Conservation (phyloP, 2,888 invertebrate genomes). For the Leptarthrus brevirostris region DNA sequence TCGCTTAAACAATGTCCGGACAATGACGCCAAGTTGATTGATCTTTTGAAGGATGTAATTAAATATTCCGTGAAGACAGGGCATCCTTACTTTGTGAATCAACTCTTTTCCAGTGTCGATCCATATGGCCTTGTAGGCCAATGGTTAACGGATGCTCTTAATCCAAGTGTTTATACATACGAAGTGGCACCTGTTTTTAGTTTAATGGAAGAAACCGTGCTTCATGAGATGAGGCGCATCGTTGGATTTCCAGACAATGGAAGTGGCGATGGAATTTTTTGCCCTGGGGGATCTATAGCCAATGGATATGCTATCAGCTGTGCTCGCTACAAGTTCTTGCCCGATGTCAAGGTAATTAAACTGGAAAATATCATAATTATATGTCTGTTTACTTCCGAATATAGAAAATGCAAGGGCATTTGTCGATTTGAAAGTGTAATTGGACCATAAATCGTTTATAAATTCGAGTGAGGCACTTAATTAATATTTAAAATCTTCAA, state of each 20-base stretch:
- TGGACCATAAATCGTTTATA: no score
- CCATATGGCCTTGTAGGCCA: slow-evolving; percentile 87
- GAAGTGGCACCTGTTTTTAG: slow-evolving; percentile 91
- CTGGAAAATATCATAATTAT: no score
- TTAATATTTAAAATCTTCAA: no score
- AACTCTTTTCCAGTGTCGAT: slow-evolving; percentile 85
- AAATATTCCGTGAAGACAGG: slow-evolving; percentile 90
- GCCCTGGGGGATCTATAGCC: slow-evolving; percentile 89
- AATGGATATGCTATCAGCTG: slow-evolving; percentile 93
- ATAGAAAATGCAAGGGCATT: no score
- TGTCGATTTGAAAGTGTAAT: no score
- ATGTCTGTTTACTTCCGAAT: no score
- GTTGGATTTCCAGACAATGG: slow-evolving; percentile 81
- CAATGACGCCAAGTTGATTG: slow-evolving; percentile 76
- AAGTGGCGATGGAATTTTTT: slow-evolving; percentile 86
- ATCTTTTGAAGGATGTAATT: slow-evolving; percentile 77
- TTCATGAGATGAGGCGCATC: slow-evolving; percentile 81
- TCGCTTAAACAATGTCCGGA: slow-evolving; percentile 71
- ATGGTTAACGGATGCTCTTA: slow-evolving; percentile 86
- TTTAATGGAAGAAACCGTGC: slow-evolving; percentile 85
- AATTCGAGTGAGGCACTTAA: no score
- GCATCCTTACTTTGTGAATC: slow-evolving; percentile 90
- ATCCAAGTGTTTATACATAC: slow-evolving; percentile 89
- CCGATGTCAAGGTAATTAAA: slow-evolving; percentile 77
- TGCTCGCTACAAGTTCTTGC: slow-evolving; percentile 78